These are phyloP conservation scores for Crossocerus cetratus DNA, from an alignment of 2,888 invertebrate genomes.

Conservation along the genomic window DNA sequence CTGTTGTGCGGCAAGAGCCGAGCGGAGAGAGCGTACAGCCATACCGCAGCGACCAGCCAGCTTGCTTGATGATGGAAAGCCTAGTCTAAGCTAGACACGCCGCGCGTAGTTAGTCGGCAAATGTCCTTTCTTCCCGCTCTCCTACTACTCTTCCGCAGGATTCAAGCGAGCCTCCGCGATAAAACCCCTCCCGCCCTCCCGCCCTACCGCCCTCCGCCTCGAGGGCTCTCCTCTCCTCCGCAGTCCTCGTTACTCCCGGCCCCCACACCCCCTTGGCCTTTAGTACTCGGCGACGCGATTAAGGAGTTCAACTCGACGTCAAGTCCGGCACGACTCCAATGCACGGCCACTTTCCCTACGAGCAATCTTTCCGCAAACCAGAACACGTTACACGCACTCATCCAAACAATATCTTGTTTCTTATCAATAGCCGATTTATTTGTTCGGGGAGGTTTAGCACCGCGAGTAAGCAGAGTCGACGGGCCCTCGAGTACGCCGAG, in stretches of 20 bases:
- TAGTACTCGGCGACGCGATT: not conserved
- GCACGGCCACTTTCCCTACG: no score
- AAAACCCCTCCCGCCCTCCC: conserved; percentile 39
- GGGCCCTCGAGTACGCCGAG: no score
- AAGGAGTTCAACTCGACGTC: not conserved
- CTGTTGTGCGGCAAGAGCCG: conserved; percentile 73
- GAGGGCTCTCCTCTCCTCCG: not conserved
- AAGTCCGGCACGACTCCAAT: not conserved
- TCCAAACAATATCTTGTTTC: no score
- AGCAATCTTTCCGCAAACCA: no score
- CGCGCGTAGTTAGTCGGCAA: conserved; percentile 48
- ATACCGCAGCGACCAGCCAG: conserved; percentile 41
- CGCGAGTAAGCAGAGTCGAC: no score
- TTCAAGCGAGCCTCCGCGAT: conserved; percentile 47
- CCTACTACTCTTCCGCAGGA: conserved; percentile 50
- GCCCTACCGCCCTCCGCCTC: not conserved
- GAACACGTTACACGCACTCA: no score
- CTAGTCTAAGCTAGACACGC: conserved; percentile 39
- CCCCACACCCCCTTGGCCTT: no score
- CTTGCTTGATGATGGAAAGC: conserved; percentile 58
- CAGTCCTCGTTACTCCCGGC: no score
- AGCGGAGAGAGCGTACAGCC: conserved; percentile 46
- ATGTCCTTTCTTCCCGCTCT: conserved; percentile 50
- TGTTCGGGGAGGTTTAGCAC: no score
- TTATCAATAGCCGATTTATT: no score